Percentiles rank a stretch among this genome's conserved stretches.
phyloP scores from a whole-genome alignment of 1,140 invertebrate species.

The Mylabris phalerata region DNA sequence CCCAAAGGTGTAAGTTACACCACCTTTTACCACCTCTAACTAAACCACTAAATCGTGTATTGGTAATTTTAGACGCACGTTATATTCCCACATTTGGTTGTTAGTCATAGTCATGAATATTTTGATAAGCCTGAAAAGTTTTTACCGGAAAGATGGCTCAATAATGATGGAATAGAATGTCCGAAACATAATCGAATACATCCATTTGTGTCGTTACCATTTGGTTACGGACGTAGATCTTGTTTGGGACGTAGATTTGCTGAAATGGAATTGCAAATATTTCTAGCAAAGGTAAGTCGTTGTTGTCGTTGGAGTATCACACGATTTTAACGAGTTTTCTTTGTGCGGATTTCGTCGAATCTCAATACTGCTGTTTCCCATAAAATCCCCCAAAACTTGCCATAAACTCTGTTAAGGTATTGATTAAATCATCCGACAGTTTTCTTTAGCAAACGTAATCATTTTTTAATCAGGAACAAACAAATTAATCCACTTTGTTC shows the following conservation, averaged over 20 bases:
- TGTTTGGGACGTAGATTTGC: slow-evolving; percentile 76
- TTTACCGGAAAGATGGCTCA: slow-evolving; percentile 71
- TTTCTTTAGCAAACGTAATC: neutral
- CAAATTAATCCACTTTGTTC: neutral
- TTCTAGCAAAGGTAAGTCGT: slow-evolving; percentile 53
- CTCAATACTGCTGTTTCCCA: no score
- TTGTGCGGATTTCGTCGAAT: no score
- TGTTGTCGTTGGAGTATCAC: neutral
- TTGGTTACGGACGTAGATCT: slow-evolving; percentile 75
- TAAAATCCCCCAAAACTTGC: neutral
- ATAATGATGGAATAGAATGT: slow-evolving; percentile 31
- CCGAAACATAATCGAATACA: slow-evolving; percentile 46
- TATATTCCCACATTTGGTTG: slow-evolving; percentile 74
- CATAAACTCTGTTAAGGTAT: neutral
- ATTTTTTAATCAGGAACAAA: neutral
- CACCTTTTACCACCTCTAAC: neutral
- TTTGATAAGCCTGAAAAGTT: slow-evolving; percentile 61
- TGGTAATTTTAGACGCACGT: slow-evolving; percentile 61
- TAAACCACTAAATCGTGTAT: slow-evolving; percentile 10
- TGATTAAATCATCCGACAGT: neutral
- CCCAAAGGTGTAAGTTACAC: slow-evolving; percentile 71
- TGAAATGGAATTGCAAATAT: slow-evolving; percentile 68
- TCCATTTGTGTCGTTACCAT: slow-evolving; percentile 72
- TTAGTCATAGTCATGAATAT: slow-evolving; percentile 66
- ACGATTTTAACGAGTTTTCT: neutral